Percentiles rank a stretch among this genome's conserved stretches.
Conservation (phyloP, 2,797 vertebrate species). For the Eulemur albifrons region DNA sequence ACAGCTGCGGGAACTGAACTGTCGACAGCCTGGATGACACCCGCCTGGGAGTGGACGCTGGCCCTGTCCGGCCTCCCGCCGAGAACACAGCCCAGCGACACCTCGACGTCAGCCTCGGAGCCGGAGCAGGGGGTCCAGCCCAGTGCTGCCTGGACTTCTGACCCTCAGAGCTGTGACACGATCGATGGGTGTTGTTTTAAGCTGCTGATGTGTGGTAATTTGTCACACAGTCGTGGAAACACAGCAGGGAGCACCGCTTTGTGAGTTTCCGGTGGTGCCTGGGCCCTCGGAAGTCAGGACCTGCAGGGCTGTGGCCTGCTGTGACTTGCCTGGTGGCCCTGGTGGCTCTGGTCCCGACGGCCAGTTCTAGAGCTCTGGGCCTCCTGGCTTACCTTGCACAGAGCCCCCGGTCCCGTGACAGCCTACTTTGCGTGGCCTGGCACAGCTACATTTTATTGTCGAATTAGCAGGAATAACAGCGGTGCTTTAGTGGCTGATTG, state of each 20-base stretch:
- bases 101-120: not conserved
- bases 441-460: constrained; percentile 71
- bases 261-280: not conserved
- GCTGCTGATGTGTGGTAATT: not conserved
- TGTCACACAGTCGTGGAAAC: not conserved
- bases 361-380: not conserved
- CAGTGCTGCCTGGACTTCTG: not conserved
- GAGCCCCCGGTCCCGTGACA: not conserved
- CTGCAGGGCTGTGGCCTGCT: not conserved
- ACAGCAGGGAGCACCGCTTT: too few species aligned
- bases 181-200: not conserved
- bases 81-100: not conserved
- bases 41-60: not conserved
- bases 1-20: not conserved
- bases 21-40: not conserved
- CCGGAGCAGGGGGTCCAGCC: not conserved
- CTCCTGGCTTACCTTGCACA: not conserved
- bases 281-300: not conserved
- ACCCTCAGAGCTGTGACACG: not conserved
- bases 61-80: not conserved
- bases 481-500: constrained; percentile 82
- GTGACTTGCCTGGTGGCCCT: not conserved
- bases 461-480: constrained; percentile 83
- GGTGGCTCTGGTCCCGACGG: not conserved
- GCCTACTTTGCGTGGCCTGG: constrained; percentile 62